These are phyloP conservation scores for Brachyopa scutellaris DNA, from an alignment of 2,888 invertebrate species.

Conservation along the genomic window DNA sequence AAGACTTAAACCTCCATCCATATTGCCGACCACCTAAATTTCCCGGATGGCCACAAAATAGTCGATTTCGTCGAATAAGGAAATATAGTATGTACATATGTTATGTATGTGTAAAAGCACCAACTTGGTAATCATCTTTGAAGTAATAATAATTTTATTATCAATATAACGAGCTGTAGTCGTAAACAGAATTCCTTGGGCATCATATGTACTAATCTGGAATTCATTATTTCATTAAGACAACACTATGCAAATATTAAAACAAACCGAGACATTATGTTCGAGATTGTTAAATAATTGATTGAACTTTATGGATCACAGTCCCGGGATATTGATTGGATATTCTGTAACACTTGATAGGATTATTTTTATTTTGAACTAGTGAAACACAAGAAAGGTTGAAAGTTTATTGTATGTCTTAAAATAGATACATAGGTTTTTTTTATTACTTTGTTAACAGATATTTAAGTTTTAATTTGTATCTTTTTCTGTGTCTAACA, in stretches of 20 bases:
- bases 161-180: not conserved
- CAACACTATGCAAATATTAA: not conserved
- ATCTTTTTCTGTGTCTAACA: too few relatives aligned
- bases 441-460: not conserved
- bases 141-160: not conserved
- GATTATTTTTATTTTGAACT: not conserved
- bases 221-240: slow-evolving; percentile 4
- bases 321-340: not conserved
- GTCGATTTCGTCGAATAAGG: too few relatives aligned
- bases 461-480: too few relatives aligned
- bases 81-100: too few relatives aligned
- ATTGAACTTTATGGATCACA: not conserved
- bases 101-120: too few relatives aligned
- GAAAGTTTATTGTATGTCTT: slow-evolving; percentile 1
- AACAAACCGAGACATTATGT: not conserved
- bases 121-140: not conserved
- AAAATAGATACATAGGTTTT: not conserved
- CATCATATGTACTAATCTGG: not conserved
- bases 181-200: not conserved
- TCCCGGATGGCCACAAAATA: too few relatives aligned
- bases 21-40: too few relatives aligned
- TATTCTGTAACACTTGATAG: not conserved
- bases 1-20: too few relatives aligned
- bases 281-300: not conserved
- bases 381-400: not conserved